Conservation (phyloP, 1,140 invertebrate species). For the Micrasema minimum region DNA sequence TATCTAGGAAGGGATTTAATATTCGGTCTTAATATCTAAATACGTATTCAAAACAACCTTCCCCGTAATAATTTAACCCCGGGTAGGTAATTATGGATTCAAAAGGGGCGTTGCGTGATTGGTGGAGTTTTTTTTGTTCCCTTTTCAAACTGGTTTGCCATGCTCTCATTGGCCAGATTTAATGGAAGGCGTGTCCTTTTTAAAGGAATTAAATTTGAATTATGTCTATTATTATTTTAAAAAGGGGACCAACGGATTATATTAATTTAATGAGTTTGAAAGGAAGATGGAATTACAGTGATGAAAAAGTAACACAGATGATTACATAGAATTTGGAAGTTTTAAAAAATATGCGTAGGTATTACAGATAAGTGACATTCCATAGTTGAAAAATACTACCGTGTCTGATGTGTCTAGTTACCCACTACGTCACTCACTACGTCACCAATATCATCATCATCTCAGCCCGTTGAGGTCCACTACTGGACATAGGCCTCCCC, state of each 20-base stretch:
- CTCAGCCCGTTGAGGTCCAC: no score
- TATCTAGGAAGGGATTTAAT: not conserved
- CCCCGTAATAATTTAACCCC: constrained; percentile 9
- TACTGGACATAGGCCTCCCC: no score
- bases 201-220: not conserved
- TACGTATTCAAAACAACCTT: constrained; percentile 8
- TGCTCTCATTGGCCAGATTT: not conserved
- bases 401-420: no score
- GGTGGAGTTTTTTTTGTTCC: constrained; percentile 10
- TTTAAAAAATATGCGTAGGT: no score
- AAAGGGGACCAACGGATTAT: not conserved
- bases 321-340: no score
- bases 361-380: no score
- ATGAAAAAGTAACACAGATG: no score
- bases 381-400: no score
- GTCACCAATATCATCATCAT: no score
- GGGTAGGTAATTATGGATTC: not conserved
- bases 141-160: constrained; percentile 6
- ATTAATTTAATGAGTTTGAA: no score
- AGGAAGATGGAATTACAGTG: no score
- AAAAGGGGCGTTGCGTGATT: constrained; percentile 1
- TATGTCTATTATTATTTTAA: not conserved
- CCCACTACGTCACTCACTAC: no score
- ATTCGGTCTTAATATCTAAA: not conserved
- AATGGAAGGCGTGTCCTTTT: not conserved